phyloP scores from a whole-genome alignment of 1,140 invertebrate genomes.

The Orchestia grillus region DNA sequence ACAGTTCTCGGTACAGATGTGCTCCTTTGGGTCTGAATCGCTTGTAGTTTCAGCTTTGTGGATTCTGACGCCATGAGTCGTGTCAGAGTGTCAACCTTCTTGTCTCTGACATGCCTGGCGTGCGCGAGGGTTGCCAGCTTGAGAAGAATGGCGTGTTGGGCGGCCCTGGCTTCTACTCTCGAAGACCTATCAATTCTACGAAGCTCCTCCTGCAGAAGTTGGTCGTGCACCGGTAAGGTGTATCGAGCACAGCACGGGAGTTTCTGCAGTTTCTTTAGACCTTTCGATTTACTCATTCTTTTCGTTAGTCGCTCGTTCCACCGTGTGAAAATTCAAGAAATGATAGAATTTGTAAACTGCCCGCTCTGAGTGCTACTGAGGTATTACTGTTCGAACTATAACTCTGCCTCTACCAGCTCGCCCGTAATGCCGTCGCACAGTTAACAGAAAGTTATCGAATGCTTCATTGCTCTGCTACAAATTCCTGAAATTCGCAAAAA shows the following conservation, averaged over 20 bases:
- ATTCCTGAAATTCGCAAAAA: background rate
- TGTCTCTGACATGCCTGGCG: constrained; percentile 35
- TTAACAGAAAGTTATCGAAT: too few relatives aligned
- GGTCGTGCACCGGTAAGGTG: background rate
- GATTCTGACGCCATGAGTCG: constrained; percentile 22
- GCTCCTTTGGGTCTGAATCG: background rate
- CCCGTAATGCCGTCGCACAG: too few relatives aligned
- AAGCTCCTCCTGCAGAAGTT: background rate
- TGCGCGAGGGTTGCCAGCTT: constrained; percentile 17
- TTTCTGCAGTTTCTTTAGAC: background rate
- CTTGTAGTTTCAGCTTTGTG: background rate
- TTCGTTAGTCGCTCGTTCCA: background rate
- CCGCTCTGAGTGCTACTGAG: too few relatives aligned
- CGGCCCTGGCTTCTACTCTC: background rate
- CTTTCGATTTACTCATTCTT: background rate
- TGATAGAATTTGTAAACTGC: background rate
- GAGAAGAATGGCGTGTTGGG: constrained; percentile 8
- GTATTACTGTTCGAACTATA: too few relatives aligned
- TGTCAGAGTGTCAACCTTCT: constrained; percentile 21
- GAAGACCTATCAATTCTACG: background rate
- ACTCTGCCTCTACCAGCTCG: too few relatives aligned
- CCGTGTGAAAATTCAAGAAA: background rate
- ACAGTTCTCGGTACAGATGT: background rate
- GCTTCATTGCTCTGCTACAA: too few relatives aligned
- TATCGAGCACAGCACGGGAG: background rate